Percentiles rank a stretch among this genome's conserved stretches.
These are phyloP conservation scores for Salvelinus alpinus DNA, from an alignment of 2,113 vertebrate genomes.

Conservation along the genomic window DNA sequence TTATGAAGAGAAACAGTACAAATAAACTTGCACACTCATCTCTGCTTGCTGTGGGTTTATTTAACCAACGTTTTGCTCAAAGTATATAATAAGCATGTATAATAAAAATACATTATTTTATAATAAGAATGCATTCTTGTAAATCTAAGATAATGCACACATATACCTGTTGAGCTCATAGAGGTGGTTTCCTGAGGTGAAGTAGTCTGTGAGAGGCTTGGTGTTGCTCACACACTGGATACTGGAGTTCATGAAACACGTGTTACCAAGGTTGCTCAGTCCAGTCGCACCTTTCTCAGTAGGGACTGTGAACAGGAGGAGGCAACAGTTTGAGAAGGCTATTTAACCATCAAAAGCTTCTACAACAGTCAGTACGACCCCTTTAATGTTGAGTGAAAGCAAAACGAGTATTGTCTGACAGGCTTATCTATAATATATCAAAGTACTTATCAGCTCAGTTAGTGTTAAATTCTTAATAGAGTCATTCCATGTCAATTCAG, in stretches of 20 bases:
- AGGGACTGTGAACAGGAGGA: constrained; percentile 64
- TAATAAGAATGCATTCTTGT: neutral
- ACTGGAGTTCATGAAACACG: constrained; percentile 89
- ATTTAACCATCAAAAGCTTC: neutral
- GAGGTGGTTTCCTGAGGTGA: constrained; percentile 87
- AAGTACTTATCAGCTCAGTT: no score
- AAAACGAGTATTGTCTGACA: no score
- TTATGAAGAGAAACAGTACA: constrained; percentile 23
- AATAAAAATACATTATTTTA: neutral
- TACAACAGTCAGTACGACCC: neutral
- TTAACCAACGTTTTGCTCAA: no score
- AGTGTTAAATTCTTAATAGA: no score
- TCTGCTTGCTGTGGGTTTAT: no score
- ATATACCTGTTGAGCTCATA: constrained; percentile 87
- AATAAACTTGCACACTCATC: no score
- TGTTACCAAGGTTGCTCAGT: constrained; percentile 86
- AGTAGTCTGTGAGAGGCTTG: constrained; percentile 84
- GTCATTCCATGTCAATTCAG: no score
- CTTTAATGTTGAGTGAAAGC: neutral
- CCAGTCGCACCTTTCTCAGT: constrained; percentile 88
- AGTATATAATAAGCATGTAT: neutral
- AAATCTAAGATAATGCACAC: neutral
- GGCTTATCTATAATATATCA: no score
- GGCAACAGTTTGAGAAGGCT: neutral
- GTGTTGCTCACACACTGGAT: constrained; percentile 70